Conservation (phyloP, 2,797 vertebrate species). For the Cyprinodon diabolis region DNA sequence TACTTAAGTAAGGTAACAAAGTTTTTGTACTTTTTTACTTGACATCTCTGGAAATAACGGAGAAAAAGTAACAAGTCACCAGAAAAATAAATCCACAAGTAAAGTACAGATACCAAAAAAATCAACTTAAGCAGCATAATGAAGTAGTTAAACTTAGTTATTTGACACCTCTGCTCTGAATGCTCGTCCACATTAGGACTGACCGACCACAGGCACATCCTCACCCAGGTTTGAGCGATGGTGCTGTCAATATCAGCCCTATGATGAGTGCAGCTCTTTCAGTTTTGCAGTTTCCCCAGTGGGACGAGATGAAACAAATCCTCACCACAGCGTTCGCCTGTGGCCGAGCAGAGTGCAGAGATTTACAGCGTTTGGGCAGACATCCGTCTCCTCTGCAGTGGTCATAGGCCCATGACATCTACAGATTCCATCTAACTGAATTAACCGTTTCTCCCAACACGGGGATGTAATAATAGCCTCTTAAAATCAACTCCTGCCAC, state of each 20-base stretch:
- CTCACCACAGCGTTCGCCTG: constrained; percentile 44
- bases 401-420: constrained; percentile 57
- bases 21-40: too few species aligned
- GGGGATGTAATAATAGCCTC: constrained; percentile 61
- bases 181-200: neutral
- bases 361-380: constrained; percentile 65
- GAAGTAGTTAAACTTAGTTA: too few species aligned
- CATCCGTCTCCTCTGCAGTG: constrained; percentile 63
- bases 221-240: constrained; percentile 7
- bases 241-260: constrained; percentile 14
- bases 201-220: neutral
- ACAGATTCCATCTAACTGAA: constrained; percentile 62
- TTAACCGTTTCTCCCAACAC: constrained; percentile 62
- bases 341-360: constrained; percentile 33
- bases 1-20: too few species aligned
- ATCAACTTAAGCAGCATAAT: too few species aligned
- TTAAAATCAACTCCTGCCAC: constrained; percentile 57
- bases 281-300: constrained; percentile 20
- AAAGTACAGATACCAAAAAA: too few species aligned
- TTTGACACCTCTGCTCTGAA: neutral
- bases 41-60: too few species aligned
- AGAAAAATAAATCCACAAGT: too few species aligned
- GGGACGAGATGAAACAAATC: constrained; percentile 51
- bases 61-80: too few species aligned
- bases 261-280: constrained; percentile 1